These are phyloP conservation scores for Craseonycteris thonglongyai DNA, from an alignment of 2,113 vertebrate genomes.

Conservation along the genomic window DNA sequence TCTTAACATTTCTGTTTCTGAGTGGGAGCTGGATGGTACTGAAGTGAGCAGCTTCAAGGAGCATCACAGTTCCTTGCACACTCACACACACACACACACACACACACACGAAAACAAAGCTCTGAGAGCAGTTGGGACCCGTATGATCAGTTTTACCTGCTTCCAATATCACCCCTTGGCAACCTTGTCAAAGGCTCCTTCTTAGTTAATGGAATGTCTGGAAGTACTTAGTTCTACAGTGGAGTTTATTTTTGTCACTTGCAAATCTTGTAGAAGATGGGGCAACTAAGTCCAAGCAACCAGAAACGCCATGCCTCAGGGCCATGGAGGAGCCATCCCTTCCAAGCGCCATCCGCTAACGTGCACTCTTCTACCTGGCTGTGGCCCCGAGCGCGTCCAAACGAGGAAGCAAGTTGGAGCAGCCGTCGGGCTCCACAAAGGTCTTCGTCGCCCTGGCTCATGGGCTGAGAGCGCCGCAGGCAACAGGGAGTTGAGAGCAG, in stretches of 20 bases:
- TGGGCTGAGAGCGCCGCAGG: neutral
- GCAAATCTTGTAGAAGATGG: neutral
- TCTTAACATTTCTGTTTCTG: neutral
- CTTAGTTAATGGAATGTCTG: neutral
- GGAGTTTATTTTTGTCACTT: neutral
- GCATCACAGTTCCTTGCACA: neutral
- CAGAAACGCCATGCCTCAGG: neutral
- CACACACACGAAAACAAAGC: no score
- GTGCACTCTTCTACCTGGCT: slow-evolving; percentile 2
- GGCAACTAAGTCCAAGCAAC: neutral
- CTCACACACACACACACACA: no score
- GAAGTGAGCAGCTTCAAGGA: neutral
- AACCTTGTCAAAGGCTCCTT: neutral
- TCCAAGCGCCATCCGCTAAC: neutral
- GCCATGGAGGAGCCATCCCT: neutral
- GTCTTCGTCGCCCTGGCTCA: neutral
- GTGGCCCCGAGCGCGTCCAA: neutral
- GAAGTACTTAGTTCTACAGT: neutral
- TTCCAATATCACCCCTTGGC: neutral
- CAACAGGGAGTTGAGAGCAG: neutral
- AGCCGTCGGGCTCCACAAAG: neutral
- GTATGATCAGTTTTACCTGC: neutral
- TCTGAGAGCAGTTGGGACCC: neutral
- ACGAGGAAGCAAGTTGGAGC: neutral
- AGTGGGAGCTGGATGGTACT: neutral